Evolutionary conservation across 2,113 vertebrate species (phyloP), one percentile per base, ranked within the genome.

Genomic region (Pardalotus punctatus): DNA sequence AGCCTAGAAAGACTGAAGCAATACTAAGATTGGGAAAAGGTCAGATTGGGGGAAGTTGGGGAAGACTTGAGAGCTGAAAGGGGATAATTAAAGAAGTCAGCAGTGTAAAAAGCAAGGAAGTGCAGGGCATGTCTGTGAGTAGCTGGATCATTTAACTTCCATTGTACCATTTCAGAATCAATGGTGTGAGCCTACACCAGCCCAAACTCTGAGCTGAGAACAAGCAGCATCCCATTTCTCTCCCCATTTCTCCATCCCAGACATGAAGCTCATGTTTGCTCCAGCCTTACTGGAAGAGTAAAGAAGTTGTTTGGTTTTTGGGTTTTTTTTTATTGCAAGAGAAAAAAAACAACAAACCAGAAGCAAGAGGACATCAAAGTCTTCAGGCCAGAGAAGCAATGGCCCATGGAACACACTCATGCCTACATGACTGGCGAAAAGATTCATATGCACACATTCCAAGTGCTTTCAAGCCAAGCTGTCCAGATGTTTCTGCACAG

Each of bases 401-500:
- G 42, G 66, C 40, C 73, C 70, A 21, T 43, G 72, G n/a, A 84
- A 77, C 1, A 4, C 27, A 12, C 14, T 11, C 19, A 50, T n/a
- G 48, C 5, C 51, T 51, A 48, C 27, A 53, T 1, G 5, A 38
- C 60, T 33, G 66, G 51, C 83, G n/a, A 51, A 94, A 79, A 71
- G 72, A 79, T 42, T 74, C 67, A 50, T 25, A 54, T 35, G 54
- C 50, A 66, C 42, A 12, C 11, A 4, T 54, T 88, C 50, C 51
- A 51, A 90, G 51, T 28, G 13, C 66, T 93, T 94, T 78, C 51
- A 89, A 88, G 67, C 57, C 54, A 90, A 48, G 54, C 40, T 88
- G 50, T 70, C 90, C 92, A 95, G 93, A 95, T 94, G 92, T 87
- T 81, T 65, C 70, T 57, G 43, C 53, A 73, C 81, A 93, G 88